phyloP scores from a whole-genome alignment of 2,888 invertebrate species.

The Cataglyphis rosenhaueri region DNA sequence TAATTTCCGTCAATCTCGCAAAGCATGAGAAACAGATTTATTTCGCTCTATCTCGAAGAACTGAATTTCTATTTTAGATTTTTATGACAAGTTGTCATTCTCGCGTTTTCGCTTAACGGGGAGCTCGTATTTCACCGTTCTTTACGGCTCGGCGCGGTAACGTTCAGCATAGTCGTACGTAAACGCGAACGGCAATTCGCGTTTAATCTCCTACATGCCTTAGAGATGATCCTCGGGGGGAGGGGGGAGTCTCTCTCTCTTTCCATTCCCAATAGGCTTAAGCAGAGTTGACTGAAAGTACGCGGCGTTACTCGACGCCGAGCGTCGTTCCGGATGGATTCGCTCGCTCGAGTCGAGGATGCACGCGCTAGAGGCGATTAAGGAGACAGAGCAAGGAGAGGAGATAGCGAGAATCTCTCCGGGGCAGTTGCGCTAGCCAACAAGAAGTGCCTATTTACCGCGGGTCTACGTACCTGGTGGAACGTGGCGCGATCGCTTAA shows the following conservation, averaged over 20 bases:
- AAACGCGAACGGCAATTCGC: slow-evolving; percentile 36
- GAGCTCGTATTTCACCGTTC: background rate
- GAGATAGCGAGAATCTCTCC: slow-evolving; percentile 39
- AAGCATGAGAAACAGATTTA: background rate
- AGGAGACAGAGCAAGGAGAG: slow-evolving; percentile 44
- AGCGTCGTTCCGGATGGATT: slow-evolving; percentile 52
- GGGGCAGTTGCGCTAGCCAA: slow-evolving; percentile 62
- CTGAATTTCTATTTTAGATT: background rate
- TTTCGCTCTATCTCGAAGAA: background rate
- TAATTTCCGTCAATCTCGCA: background rate
- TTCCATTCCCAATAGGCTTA: slow-evolving; percentile 40
- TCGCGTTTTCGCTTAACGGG: background rate
- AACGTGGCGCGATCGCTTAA: slow-evolving; percentile 70
- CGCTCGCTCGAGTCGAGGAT: slow-evolving; percentile 33
- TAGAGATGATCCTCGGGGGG: background rate
- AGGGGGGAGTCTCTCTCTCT: background rate
- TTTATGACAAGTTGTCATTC: background rate
- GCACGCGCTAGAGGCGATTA: slow-evolving; percentile 42
- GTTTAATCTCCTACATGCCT: slow-evolving; percentile 25
- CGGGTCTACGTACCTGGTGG: slow-evolving; percentile 63
- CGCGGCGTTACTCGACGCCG: slow-evolving; percentile 46
- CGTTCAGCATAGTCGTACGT: background rate
- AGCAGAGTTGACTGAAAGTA: slow-evolving; percentile 33
- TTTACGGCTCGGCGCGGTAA: background rate
- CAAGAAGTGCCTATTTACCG: slow-evolving; percentile 68